Percentiles rank a stretch among this genome's conserved stretches.
These are phyloP conservation scores for Heliornis fulica DNA, from an alignment of 2,113 vertebrate genomes.

Conservation along the genomic window DNA sequence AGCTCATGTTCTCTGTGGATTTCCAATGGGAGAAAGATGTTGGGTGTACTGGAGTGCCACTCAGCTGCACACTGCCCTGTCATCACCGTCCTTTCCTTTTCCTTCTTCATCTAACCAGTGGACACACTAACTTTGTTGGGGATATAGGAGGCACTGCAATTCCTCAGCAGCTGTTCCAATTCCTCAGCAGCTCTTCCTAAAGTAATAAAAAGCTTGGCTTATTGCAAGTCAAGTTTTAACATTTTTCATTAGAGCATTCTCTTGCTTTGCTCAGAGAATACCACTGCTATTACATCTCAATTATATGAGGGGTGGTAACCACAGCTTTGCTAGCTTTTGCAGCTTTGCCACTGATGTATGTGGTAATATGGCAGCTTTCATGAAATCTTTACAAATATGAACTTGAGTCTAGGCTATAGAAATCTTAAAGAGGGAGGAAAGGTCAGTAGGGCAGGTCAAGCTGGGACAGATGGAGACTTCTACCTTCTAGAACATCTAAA, in stretches of 20 bases:
- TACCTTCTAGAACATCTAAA: neutral
- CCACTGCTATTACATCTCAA: neutral
- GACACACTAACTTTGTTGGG: neutral
- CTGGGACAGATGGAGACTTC: neutral
- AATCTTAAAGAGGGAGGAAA: neutral
- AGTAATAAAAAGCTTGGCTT: neutral
- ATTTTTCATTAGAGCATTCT: neutral
- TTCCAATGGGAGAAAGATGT: neutral
- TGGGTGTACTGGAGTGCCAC: neutral
- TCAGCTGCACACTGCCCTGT: neutral
- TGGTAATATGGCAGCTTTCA: neutral
- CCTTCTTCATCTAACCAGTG: neutral
- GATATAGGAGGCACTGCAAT: neutral
- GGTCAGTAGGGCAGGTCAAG: neutral
- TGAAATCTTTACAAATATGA: neutral
- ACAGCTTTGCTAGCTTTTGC: neutral
- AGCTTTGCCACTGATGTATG: neutral
- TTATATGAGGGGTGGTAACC: neutral
- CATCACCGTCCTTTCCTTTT: neutral
- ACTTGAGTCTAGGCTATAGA: neutral
- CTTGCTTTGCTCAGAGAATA: neutral
- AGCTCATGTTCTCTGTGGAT: neutral
- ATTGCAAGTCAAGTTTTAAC: neutral
- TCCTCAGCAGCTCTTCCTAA: neutral
- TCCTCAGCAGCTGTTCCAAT: neutral